A percentile compares a stretch with the other conserved stretches of the same genome.
phyloP scores from a whole-genome alignment of 2,888 invertebrate genomes.

The Zygothrica quintamaculata region DNA sequence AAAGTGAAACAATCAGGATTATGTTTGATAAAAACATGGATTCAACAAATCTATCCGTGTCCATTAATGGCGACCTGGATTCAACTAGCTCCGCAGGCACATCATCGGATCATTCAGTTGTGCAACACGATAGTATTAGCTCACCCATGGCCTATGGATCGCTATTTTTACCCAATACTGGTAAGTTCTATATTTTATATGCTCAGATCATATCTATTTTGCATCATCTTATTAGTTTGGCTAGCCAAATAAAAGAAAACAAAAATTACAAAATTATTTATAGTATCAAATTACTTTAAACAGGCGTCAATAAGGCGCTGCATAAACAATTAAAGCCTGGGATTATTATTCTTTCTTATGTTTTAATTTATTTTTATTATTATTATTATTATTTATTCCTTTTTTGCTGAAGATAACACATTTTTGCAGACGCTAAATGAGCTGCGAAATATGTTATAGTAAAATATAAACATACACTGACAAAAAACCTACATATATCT shows the following conservation, averaged over 20 bases:
- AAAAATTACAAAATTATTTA: too few species aligned
- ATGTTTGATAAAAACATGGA: conserved; percentile 84
- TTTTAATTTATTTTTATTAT: conserved; percentile 16
- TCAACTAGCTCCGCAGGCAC: conserved; percentile 84
- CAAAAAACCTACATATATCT: conserved; percentile 10
- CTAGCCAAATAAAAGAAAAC: conserved; percentile 8
- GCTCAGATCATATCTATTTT: not conserved
- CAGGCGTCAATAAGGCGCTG: conserved; percentile 77
- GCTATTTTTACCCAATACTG: conserved; percentile 82
- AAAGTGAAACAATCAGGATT: too few species aligned
- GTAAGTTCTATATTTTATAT: conserved; percentile 58
- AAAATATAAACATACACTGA: conserved; percentile 13
- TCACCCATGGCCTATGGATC: conserved; percentile 82
- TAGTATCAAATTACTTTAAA: conserved; percentile 57
- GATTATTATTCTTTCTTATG: conserved; percentile 37
- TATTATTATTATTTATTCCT: too few species aligned
- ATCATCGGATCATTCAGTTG: conserved; percentile 82
- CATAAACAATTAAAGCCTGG: conserved; percentile 71
- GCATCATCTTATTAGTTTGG: conserved; percentile 47
- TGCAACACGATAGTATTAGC: conserved; percentile 82
- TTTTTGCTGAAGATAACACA: conserved; percentile 75
- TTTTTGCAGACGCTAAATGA: conserved; percentile 63
- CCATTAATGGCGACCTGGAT: conserved; percentile 83
- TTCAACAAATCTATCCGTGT: conserved; percentile 80
- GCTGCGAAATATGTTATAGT: conserved; percentile 18